Conservation (phyloP, 2,888 invertebrate genomes). For the Calameuta idolon region DNA sequence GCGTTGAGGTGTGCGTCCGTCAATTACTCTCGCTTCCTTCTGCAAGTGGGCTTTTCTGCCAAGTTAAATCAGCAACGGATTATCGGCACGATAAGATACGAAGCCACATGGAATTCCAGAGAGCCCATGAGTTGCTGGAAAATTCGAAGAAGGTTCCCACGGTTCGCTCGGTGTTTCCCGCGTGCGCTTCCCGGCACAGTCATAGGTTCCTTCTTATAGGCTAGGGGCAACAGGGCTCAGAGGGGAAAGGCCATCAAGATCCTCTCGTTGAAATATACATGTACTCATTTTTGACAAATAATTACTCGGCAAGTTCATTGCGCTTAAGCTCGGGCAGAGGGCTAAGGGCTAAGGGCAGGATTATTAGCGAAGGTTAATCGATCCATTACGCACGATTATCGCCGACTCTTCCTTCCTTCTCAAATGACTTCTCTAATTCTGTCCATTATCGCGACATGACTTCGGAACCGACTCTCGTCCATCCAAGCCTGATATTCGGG, state of each 20-base stretch:
- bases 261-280: not conserved
- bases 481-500: not conserved
- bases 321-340: not conserved
- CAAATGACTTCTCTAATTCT: constrained; percentile 39
- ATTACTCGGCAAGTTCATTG: constrained; percentile 9
- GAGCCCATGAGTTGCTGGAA: constrained; percentile 43
- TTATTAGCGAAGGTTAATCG: constrained; percentile 35
- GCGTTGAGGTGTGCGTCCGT: constrained; percentile 4
- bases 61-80: too few species aligned
- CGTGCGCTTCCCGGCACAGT: too few species aligned
- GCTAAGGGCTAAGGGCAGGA: not conserved
- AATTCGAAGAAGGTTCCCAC: constrained; percentile 28
- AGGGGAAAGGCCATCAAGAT: too few species aligned
- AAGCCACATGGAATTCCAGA: too few species aligned
- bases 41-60: constrained; percentile 2
- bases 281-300: constrained; percentile 12
- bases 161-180: too few species aligned
- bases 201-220: too few species aligned
- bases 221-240: too few species aligned
- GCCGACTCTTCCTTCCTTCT: constrained; percentile 22
- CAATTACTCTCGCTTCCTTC: constrained; percentile 42
- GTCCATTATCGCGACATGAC: constrained; percentile 35
- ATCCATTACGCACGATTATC: constrained; percentile 40
- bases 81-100: too few species aligned
- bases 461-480: constrained; percentile 28